A percentile compares a stretch with the other conserved stretches of the same genome.
phyloP scores from a whole-genome alignment of 1,140 invertebrate genomes.

The Drosophila willistoni region DNA sequence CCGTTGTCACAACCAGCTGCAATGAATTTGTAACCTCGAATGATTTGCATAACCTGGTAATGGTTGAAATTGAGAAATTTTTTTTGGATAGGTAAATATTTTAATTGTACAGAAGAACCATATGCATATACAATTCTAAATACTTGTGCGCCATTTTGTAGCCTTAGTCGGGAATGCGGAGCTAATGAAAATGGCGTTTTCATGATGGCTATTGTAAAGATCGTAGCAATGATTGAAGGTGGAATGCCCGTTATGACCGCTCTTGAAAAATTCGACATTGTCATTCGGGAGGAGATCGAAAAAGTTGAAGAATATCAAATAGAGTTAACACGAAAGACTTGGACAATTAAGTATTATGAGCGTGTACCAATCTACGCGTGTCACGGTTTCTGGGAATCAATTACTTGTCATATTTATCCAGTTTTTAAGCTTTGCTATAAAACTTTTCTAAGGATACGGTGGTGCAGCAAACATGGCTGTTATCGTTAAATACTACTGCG shows the following conservation, averaged over 20 bases:
- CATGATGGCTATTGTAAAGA: neutral
- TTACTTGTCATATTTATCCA: neutral
- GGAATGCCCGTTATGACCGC: neutral
- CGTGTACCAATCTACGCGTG: too few species aligned
- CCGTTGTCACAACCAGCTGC: neutral
- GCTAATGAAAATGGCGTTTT: neutral
- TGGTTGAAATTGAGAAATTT: neutral
- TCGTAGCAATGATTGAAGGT: neutral
- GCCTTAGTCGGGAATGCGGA: neutral
- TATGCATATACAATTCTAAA: neutral
- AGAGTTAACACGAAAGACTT: neutral
- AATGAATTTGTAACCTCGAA: neutral
- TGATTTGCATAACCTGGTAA: neutral
- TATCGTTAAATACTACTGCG: too few species aligned
- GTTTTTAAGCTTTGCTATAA: too few species aligned
- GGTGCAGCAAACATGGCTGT: too few species aligned
- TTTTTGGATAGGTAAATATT: neutral
- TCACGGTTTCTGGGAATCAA: neutral
- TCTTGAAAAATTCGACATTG: neutral
- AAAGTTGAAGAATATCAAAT: neutral
- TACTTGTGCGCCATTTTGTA: neutral
- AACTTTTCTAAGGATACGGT: rapidly evolving
- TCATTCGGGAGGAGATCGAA: neutral
- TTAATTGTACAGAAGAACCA: neutral
- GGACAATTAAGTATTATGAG: too few species aligned